Evolutionary conservation across 1,140 invertebrate genomes (phyloP), one percentile per base, ranked within the genome.

Genomic region (Pseudomyrmex dendroicus): DNA sequence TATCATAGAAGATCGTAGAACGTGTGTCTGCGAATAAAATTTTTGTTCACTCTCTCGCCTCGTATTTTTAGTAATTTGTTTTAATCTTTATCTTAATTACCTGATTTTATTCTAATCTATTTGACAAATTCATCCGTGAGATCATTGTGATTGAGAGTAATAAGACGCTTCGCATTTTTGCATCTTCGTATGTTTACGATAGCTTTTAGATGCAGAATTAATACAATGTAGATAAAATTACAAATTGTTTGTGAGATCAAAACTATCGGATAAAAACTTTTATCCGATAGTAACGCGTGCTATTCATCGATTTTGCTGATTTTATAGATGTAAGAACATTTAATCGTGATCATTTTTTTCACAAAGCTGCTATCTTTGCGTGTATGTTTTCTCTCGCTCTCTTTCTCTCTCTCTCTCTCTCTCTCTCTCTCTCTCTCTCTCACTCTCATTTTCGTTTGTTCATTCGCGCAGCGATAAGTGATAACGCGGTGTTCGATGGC

Each of bases 401-500:
- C n/a, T n/a, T n/a, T n/a, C n/a, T n/a, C n/a, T n/a, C n/a, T n/a
- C n/a, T n/a, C n/a, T n/a, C 73, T 35, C 59, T 61, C 8, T 59
- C 9, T 59, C 57, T 22, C 10, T 61, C 59, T 61, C 12, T 61
- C 57, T 59, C 9, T 59, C 57, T 59, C 20, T 25, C 59, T 61
- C 20, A n/a, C 56, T 17, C 52, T 5, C 3, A 3, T 61, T 59
- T 61, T 61, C 20, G 17, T 12, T 61, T 61, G 12, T 35, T 44
- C 64, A 10, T 12, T n/a, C 20, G 22, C 17, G n/a, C 66, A 8
- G 35, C 50, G 86, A 87, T 87, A 87, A 87, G 82, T 76, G 86
- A 87, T 87, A 87, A 87, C 85, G 70, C 50, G 76, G 7, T 35
- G 73, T 66, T 59, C 46, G 85, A 87, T 87, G 72, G 73, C 67